These are phyloP conservation scores for Drosophila trapezifrons DNA, from an alignment of 1,140 invertebrate genomes.

Conservation along the genomic window DNA sequence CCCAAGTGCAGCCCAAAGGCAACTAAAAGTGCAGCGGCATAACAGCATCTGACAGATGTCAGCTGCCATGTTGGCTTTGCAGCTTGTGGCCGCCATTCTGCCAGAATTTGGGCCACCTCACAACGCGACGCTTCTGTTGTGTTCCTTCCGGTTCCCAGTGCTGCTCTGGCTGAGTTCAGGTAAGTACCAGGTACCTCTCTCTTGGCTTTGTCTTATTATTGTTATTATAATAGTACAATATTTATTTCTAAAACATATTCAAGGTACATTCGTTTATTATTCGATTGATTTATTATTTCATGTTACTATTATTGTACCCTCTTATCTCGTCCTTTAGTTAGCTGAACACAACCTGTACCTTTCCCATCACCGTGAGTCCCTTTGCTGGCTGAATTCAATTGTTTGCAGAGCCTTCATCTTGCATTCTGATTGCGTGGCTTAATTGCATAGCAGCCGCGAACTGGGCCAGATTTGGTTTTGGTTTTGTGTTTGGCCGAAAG, in stretches of 20 bases:
- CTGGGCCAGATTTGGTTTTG: conserved; percentile 60
- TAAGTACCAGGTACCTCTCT: background rate
- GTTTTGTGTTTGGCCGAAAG: conserved; percentile 33
- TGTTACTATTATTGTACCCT: too few species aligned
- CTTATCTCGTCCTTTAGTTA: too few species aligned
- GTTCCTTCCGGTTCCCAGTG: conserved; percentile 2
- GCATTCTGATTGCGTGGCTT: conserved; percentile 81
- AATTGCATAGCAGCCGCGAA: conserved; percentile 63
- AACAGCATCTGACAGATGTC: conserved; percentile 48
- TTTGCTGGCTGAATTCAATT: conserved; percentile 52
- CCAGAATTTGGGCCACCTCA: conserved; percentile 56
- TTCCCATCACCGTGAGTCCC: conserved; percentile 18
- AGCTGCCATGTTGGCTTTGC: conserved; percentile 71
- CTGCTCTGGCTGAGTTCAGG: background rate
- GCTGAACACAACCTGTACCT: background rate
- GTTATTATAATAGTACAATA: too few species aligned
- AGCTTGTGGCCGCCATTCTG: conserved; percentile 77
- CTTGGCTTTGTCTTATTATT: background rate
- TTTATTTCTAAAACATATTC: too few species aligned
- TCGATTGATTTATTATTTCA: background rate
- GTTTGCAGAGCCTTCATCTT: conserved; percentile 77
- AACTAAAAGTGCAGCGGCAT: conserved; percentile 60
- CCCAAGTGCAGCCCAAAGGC: conserved; percentile 38
- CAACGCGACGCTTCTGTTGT: conserved; percentile 34
- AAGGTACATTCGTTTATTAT: too few species aligned